Evolutionary conservation across 1,140 invertebrate genomes (phyloP), one percentile per base, ranked within the genome.

Genomic region (Calephelis virginiensis): DNA sequence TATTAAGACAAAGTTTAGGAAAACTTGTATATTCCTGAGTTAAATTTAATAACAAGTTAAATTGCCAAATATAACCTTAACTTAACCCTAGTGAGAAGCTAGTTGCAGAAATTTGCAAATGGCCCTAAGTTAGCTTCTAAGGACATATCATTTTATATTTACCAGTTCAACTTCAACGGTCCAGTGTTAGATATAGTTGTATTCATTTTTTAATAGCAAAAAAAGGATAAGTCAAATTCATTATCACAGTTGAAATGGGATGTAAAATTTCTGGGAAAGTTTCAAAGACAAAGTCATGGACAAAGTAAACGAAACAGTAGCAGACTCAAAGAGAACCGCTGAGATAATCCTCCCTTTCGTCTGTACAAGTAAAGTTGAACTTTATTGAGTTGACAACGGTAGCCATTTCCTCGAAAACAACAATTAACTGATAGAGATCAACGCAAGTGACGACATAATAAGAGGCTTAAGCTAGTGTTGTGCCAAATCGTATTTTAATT

Each of bases 401-500:
- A 69, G 68, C 63, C 28, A 70, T 75, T 77, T 75, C 72, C 76
- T 80, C 77, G 72, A 80, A 82, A 72, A 47, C 53, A 73, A 76
- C 79, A 81, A 81, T 81, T 71, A 78, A 61, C 61, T 73, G 83
- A 88, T 86, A 80, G 62, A 11, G 59, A 86, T 88, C 85, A 67
- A 70, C 65, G 66, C 69, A 77, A 80, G 80, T 80, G 85, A 38
- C 28, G 82, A 80, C 83, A 84, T 85, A 78, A 72, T 73, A 74
- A 72, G 71, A 75, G 47, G 38, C 66, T 72, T 77, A 72, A 68
- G 72, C 67, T 73, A 69, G 75, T 63, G 65, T 70, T 76, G 81
- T 85, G 83, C 85, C 78, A 88, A 89, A 89, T 89, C 82, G 85
- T 81, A 82, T 86, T 88, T 89, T 88, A 89, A 89, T 89, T 89